Evolutionary conservation across 1,140 invertebrate genomes (phyloP).

Genomic region (Pseudachorutes palmiensis): DNA sequence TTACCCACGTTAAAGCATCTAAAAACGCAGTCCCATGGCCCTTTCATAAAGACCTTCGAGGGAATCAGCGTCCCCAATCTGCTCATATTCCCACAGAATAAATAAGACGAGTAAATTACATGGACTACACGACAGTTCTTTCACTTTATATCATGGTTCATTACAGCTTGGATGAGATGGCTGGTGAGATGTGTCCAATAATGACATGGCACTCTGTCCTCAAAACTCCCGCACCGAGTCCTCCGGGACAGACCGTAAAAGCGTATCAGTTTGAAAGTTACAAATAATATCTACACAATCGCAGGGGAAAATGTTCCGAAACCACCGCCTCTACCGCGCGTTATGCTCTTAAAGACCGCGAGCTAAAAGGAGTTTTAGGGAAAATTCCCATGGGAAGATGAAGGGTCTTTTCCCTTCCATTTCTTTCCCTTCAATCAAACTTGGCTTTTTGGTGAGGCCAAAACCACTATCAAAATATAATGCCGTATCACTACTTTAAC

Average conservation of each 20-base stretch:
- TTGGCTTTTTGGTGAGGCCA: not conserved
- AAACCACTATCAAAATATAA: not conserved
- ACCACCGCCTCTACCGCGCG: not conserved
- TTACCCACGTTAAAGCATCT: not conserved
- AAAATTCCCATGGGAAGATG: conserved; percentile 10
- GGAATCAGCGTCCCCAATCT: conserved; percentile 8
- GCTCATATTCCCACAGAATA: conserved; percentile 2
- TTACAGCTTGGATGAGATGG: not conserved
- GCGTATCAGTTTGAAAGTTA: conserved; percentile 10
- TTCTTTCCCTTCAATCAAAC: conserved; percentile 10
- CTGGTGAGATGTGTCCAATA: not conserved
- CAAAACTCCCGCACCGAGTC: not conserved
- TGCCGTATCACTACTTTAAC: not conserved
- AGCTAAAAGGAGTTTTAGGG: conserved; percentile 3
- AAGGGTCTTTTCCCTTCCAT: not conserved
- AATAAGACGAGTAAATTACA: not conserved
- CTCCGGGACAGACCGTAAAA: not conserved
- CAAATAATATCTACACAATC: conserved; percentile 11
- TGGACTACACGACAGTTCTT: not conserved
- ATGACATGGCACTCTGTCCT: conserved; percentile 3
- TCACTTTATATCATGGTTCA: not conserved
- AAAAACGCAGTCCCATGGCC: not conserved
- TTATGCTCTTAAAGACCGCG: not conserved
- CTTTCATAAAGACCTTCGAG: not conserved
- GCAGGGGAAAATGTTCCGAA: not conserved